Evolutionary conservation across 2,113 vertebrate species (phyloP).

Genomic region (Chiloscyllium plagiosum): DNA sequence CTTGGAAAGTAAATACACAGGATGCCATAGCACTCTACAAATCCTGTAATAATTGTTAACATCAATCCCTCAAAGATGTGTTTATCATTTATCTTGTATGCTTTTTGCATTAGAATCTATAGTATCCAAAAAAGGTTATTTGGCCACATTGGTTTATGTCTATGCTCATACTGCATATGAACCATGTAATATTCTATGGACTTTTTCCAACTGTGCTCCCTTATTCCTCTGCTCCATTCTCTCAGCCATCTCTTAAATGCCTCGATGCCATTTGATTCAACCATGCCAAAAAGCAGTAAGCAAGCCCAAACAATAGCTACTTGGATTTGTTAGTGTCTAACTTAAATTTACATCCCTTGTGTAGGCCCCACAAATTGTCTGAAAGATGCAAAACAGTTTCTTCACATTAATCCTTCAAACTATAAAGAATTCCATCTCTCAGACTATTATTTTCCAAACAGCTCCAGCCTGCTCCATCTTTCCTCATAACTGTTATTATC

Average conservation of each 20-base stretch:
- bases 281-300: too few relatives aligned
- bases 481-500: not conserved
- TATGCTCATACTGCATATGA: not conserved
- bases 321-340: not conserved
- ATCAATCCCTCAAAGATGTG: not conserved
- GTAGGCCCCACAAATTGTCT: not conserved
- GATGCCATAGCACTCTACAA: not conserved
- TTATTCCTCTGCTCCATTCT: not conserved
- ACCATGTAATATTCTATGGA: not conserved
- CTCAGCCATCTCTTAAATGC: not conserved
- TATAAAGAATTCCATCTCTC: not conserved
- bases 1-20: not conserved
- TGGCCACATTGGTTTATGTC: not conserved
- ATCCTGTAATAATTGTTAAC: not conserved
- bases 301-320: not conserved
- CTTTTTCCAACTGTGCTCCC: not conserved
- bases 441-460: not conserved
- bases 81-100: not conserved
- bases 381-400: not conserved
- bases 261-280: not conserved
- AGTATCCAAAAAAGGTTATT: not conserved
- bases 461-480: not conserved
- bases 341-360: not conserved
- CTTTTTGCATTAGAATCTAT: not conserved
- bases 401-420: not conserved